Conservation (phyloP, 2,888 invertebrate species). For the Phalera bucephala region DNA sequence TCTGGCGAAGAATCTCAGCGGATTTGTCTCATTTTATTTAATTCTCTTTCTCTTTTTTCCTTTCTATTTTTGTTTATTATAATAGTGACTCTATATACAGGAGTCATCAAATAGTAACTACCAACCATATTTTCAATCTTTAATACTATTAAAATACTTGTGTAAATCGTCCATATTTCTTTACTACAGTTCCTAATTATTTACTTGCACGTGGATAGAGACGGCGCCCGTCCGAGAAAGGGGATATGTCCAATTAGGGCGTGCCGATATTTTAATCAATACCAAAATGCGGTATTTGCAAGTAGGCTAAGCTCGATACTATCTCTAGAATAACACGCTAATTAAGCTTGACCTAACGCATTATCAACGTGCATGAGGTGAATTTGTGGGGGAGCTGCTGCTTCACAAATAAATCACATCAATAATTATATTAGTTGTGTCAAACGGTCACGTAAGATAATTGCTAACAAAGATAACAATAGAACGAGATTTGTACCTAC, state of each 20-base stretch:
- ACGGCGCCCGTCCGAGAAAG: no score
- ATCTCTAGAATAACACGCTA: constrained; percentile 41
- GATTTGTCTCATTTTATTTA: no score
- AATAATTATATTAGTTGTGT: constrained; percentile 30
- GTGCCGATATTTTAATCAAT: neutral
- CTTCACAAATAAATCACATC: constrained; percentile 35
- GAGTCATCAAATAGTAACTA: no score
- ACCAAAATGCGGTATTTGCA: neutral
- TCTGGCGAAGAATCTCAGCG: no score
- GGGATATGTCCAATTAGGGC: neutral
- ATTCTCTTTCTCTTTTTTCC: no score
- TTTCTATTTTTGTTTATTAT: no score
- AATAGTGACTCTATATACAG: no score
- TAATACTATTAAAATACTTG: no score
- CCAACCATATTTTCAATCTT: no score
- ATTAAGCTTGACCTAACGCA: constrained; percentile 50
- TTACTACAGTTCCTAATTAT: no score
- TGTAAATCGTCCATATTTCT: no score
- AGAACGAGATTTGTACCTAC: constrained; percentile 2
- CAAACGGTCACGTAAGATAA: constrained; percentile 36
- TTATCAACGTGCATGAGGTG: constrained; percentile 68
- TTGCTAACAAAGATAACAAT: constrained; percentile 21
- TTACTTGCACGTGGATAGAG: no score
- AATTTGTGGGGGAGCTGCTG: constrained; percentile 70
- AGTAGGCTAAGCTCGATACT: constrained; percentile 6